phyloP scores from a whole-genome alignment of 2,797 vertebrate genomes.

The Lophotriccus pileatus region DNA sequence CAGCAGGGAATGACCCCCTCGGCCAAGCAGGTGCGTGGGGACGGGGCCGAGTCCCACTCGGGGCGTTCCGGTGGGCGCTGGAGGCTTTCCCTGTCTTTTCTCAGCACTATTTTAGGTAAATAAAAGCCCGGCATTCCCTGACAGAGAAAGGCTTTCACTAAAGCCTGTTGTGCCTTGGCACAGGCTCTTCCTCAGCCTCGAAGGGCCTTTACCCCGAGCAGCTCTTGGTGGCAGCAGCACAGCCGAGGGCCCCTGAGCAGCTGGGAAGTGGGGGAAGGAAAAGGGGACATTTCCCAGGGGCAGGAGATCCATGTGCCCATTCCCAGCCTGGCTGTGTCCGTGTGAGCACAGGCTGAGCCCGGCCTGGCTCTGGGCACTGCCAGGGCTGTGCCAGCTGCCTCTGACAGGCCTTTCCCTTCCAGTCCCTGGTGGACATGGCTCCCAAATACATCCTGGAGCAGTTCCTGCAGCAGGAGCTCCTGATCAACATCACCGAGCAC shows the following conservation, averaged over 20 bases:
- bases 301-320: accelerated
- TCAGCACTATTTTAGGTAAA: accelerated
- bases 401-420: background rate
- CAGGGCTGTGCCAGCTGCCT: background rate
- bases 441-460: conserved; percentile 98
- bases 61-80: accelerated
- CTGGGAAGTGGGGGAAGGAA: no score
- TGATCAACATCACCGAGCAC: conserved; percentile 97
- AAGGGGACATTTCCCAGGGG: accelerated
- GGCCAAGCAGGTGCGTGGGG: conserved; percentile 83
- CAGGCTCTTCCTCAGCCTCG: accelerated
- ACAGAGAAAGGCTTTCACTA: accelerated
- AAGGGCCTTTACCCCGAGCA: accelerated
- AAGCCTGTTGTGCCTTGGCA: no score
- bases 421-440: conserved; percentile 98
- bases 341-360: accelerated
- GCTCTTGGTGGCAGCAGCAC: background rate
- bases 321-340: accelerated
- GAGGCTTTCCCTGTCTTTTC: accelerated
- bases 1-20: conserved; percentile 99
- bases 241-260: accelerated
- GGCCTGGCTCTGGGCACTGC: background rate
- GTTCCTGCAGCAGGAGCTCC: conserved; percentile 95
- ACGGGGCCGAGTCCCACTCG: accelerated
- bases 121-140: accelerated